A percentile compares a stretch with the other conserved stretches of the same genome.
phyloP scores from a whole-genome alignment of 2,888 invertebrate species.

The Phortica magna region DNA sequence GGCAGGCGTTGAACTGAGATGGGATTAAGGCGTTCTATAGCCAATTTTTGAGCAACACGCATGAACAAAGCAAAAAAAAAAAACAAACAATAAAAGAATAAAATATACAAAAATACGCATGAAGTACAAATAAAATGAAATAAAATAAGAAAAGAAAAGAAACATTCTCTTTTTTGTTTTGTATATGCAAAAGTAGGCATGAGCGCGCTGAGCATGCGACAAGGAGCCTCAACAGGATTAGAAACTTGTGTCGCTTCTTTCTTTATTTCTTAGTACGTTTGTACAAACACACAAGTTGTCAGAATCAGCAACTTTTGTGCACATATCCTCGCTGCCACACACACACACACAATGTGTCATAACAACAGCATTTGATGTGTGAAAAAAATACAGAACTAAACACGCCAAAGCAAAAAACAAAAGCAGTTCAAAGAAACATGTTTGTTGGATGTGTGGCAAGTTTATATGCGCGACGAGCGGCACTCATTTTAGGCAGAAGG shows the following conservation, averaged over 20 bases:
- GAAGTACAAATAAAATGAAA: slow-evolving; percentile 35
- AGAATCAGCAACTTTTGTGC: slow-evolving; percentile 63
- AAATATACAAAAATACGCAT: slow-evolving; percentile 35
- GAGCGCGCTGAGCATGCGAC: background rate
- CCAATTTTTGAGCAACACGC: slow-evolving; percentile 33
- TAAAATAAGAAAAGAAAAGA: slow-evolving; percentile 43
- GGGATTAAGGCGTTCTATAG: slow-evolving; percentile 10
- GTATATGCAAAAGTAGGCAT: slow-evolving; percentile 26
- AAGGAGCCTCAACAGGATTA: slow-evolving; percentile 39
- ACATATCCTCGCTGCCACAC: background rate
- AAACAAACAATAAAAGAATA: slow-evolving; percentile 46
- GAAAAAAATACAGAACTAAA: background rate
- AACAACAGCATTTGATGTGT: slow-evolving; percentile 17
- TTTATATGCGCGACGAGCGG: background rate
- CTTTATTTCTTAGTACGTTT: background rate
- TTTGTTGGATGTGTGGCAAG: background rate
- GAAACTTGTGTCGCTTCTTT: background rate
- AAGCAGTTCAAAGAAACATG: background rate
- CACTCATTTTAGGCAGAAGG: no score
- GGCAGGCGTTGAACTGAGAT: slow-evolving; percentile 23
- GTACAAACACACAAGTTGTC: slow-evolving; percentile 57
- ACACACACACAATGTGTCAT: background rate
- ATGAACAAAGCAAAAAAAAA: slow-evolving; percentile 24
- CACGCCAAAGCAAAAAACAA: background rate
- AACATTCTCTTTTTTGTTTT: slow-evolving; percentile 27